phyloP scores from a whole-genome alignment of 2,113 vertebrate genomes.

The Dendropsophus ebraccatus region DNA sequence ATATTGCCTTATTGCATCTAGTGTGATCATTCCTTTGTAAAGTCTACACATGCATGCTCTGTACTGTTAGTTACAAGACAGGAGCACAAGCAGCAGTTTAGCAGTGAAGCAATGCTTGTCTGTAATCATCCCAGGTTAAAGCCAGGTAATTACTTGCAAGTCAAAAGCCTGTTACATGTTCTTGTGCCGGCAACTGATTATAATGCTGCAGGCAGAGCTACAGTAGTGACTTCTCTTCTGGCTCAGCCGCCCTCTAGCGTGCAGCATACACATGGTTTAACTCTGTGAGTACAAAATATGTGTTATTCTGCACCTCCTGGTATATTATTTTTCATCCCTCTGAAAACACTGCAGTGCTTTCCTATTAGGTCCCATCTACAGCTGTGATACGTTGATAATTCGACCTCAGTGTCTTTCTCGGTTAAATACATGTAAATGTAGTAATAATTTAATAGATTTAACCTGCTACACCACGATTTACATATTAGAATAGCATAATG shows the following conservation, averaged over 20 bases:
- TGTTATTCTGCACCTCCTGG: neutral
- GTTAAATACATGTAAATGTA: neutral
- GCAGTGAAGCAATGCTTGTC: neutral
- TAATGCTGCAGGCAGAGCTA: slow-evolving; percentile 59
- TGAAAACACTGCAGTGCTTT: neutral
- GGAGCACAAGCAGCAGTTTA: neutral
- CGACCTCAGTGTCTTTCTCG: neutral
- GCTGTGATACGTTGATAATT: neutral
- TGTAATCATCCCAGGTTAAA: slow-evolving; percentile 27
- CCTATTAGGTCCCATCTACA: neutral
- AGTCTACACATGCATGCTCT: neutral
- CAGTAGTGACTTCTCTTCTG: slow-evolving; percentile 64
- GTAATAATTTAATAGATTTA: too few species aligned
- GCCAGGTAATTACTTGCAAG: slow-evolving; percentile 34
- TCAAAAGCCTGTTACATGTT: slow-evolving; percentile 21
- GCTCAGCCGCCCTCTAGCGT: slow-evolving; percentile 92
- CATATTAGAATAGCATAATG: too few species aligned
- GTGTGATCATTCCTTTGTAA: too few species aligned
- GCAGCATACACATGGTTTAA: slow-evolving; percentile 64
- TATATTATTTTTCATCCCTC: neutral
- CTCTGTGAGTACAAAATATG: neutral
- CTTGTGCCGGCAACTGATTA: slow-evolving; percentile 45
- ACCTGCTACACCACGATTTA: too few species aligned
- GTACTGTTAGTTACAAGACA: neutral
- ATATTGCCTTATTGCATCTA: too few species aligned